Percentiles rank a stretch among this genome's conserved stretches.
phyloP scores from a whole-genome alignment of 2,888 invertebrate genomes.

The Ganaspis brasiliensis region DNA sequence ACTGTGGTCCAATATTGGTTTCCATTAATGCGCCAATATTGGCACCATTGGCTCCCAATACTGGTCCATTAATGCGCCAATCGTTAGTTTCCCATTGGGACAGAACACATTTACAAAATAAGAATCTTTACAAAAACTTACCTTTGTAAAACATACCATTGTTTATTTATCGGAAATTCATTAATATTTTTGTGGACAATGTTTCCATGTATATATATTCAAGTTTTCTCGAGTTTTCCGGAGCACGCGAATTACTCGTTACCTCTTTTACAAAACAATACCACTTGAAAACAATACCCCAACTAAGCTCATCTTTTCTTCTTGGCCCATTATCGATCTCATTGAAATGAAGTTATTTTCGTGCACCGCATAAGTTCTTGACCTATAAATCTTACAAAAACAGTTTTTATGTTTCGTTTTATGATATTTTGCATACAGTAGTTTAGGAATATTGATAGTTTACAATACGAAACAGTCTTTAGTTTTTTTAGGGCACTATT shows the following conservation, averaged over 20 bases:
- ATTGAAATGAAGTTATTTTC: slow-evolving; percentile 38
- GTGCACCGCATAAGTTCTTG: slow-evolving; percentile 1
- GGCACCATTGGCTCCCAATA: no score
- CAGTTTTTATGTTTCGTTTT: not conserved
- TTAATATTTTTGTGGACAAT: slow-evolving; percentile 1
- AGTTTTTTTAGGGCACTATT: not conserved
- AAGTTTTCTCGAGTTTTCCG: slow-evolving; percentile 52
- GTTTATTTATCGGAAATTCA: slow-evolving; percentile 49
- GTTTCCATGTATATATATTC: no score
- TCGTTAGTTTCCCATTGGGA: no score
- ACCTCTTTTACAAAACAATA: slow-evolving; percentile 68
- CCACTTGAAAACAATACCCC: slow-evolving; percentile 68
- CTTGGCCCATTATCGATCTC: slow-evolving; percentile 18
- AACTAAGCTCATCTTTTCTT: slow-evolving; percentile 25
- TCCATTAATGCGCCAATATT: no score
- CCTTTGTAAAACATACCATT: no score
- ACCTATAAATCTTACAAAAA: not conserved
- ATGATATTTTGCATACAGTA: not conserved
- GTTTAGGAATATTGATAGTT: not conserved
- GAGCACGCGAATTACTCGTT: slow-evolving; percentile 73
- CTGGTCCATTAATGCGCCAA: no score
- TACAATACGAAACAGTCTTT: no score
- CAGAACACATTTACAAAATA: no score
- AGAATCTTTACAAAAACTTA: no score
- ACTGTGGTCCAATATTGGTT: no score